Conservation (phyloP, 1,140 invertebrate species). For the Charaxes varanes region DNA sequence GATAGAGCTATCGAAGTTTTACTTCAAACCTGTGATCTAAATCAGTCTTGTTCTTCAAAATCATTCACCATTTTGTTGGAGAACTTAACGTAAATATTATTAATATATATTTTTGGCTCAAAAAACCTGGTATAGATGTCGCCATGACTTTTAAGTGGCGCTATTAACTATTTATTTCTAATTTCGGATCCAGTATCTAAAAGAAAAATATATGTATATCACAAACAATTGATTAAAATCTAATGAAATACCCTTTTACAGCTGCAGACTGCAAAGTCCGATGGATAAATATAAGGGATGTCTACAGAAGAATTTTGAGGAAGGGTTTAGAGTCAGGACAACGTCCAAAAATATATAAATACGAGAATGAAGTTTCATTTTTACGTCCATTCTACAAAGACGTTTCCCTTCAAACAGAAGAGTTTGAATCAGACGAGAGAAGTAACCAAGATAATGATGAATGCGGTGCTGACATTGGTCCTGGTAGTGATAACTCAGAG, state of each 20-base stretch:
- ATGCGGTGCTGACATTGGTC: slow-evolving; percentile 20
- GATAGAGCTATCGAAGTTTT: too few relatives aligned
- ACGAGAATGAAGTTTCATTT: slow-evolving; percentile 51
- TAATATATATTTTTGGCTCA: too few relatives aligned
- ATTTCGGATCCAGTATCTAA: slow-evolving; percentile 5
- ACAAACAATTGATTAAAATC: slow-evolving; percentile 2
- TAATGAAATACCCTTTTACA: slow-evolving; percentile 26
- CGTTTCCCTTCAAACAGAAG: slow-evolving; percentile 23
- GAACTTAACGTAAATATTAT: too few relatives aligned
- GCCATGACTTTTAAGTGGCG: too few relatives aligned
- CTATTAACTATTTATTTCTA: slow-evolving; percentile 9
- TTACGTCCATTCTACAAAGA: slow-evolving; percentile 53
- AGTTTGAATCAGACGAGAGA: slow-evolving; percentile 34
- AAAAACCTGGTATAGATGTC: too few relatives aligned
- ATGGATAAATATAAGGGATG: slow-evolving; percentile 68
- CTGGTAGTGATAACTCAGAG: slow-evolving; percentile 31
- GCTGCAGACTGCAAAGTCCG: slow-evolving; percentile 57
- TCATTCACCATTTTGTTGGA: too few relatives aligned
- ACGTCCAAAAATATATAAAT: slow-evolving; percentile 42
- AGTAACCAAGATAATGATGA: slow-evolving; percentile 28
- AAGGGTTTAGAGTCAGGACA: slow-evolving; percentile 29
- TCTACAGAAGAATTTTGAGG: slow-evolving; percentile 48
- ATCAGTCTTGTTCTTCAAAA: too few relatives aligned
- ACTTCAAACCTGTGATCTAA: too few relatives aligned
- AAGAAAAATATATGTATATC: too few relatives aligned